These are phyloP conservation scores for Scomber scombrus DNA, from an alignment of 2,113 vertebrate species.

Conservation along the genomic window DNA sequence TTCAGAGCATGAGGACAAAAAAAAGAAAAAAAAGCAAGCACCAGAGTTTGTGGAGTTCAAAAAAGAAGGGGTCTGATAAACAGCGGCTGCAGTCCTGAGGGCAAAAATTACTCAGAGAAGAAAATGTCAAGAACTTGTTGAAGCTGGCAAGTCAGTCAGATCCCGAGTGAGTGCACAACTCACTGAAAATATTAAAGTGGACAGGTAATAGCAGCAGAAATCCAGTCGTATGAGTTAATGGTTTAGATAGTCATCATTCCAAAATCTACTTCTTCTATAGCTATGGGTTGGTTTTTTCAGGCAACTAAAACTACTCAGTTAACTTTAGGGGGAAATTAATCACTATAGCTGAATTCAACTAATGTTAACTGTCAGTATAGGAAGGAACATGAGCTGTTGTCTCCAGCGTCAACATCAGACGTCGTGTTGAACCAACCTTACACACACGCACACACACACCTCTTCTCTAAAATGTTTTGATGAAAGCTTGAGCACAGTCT, in stretches of 20 bases:
- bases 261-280: too few species aligned
- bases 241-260: background rate
- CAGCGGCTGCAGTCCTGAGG: background rate
- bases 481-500: too few species aligned
- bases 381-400: too few species aligned
- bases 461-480: too few species aligned
- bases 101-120: conserved; percentile 3
- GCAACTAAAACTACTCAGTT: too few species aligned
- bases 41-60: background rate
- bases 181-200: background rate
- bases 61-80: conserved; percentile 12
- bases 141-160: conserved; percentile 8
- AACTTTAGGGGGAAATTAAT: too few species aligned
- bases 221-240: background rate
- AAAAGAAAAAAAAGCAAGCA: background rate
- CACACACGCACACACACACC: too few species aligned
- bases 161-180: background rate
- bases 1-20: background rate
- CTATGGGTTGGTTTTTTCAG: too few species aligned
- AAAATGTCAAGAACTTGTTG: background rate
- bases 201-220: background rate
- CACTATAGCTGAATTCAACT: too few species aligned
- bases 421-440: too few species aligned
- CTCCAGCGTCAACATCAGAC: too few species aligned
- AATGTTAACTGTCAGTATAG: too few species aligned